Evolutionary conservation across 2,888 invertebrate genomes (phyloP).

Genomic region (Cheiracanthium punctorium): DNA sequence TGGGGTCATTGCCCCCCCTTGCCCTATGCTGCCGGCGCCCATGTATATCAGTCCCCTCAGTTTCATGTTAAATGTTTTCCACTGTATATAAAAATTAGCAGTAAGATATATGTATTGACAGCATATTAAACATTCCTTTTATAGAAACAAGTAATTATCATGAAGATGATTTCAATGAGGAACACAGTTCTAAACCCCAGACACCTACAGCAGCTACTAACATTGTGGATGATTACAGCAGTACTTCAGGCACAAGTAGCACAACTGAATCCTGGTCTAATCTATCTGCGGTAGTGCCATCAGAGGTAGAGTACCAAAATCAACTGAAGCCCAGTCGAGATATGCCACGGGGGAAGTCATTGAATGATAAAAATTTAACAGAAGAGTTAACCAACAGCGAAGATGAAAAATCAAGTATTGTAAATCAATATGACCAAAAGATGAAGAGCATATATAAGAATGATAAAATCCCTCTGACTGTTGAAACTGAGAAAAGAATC

Average conservation of each 20-base stretch:
- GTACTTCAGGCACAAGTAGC: neutral
- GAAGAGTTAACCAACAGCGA: constrained; percentile 11
- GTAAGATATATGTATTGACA: too few relatives aligned
- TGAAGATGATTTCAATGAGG: neutral
- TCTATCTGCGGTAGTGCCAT: neutral
- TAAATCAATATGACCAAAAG: constrained; percentile 54
- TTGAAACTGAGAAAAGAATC: constrained; percentile 19
- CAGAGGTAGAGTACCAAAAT: constrained; percentile 54
- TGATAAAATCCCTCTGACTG: constrained; percentile 18
- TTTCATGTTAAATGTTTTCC: too few relatives aligned
- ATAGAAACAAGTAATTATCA: too few relatives aligned
- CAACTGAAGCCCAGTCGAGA: constrained; percentile 40
- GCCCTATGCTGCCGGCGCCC: too few relatives aligned
- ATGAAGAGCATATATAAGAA: constrained; percentile 32
- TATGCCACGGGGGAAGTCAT: neutral
- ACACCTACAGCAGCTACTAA: neutral
- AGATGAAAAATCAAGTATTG: constrained; percentile 1
- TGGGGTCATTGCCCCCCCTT: too few relatives aligned
- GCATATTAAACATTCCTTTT: too few relatives aligned
- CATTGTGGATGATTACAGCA: neutral
- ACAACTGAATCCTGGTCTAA: neutral
- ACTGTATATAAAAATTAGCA: too few relatives aligned
- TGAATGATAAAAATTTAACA: constrained; percentile 41
- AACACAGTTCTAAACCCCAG: neutral
- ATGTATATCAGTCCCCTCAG: too few relatives aligned